Base-by-base conservation (phyloP, 2,888 invertebrate genomes). In the Euphydryas editha region DNA sequence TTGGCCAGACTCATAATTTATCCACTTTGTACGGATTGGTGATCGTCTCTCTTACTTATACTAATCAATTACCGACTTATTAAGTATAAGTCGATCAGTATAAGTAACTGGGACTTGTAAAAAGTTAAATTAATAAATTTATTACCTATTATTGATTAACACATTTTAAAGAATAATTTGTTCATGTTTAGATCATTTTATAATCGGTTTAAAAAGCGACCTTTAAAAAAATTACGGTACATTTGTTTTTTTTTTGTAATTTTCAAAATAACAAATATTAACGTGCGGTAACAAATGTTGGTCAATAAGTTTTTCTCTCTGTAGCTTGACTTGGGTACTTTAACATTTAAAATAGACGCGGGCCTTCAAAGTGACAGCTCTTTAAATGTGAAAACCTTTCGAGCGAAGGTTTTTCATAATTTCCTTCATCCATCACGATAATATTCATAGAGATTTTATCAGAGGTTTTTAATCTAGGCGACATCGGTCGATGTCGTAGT, bases 391-490 rank as follows among this genome's bases (percentile, higher is more conserved):
- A 51, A 30, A n/a, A 24, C 49, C 49, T 11, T 24, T 13, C 13
- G 21, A 2, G 21, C 5, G 24, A 20, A 47, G n/a, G 49, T 51
- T 24, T 24, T 21, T 51, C 24, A 51, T 51, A 51, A 51, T 51
- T 24, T 51, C n/a, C 49, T 24, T 21, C 49, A 51, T 24, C 49
- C 24, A 51, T 51, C 49, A 51, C 18, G 47, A 15, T 24, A 51
- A 51, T 51, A 51, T 51, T 51, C 49, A 24, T 24, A 21, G 15
- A 51, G 49, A 24, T 24, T 21, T 24, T 24, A 24, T 51, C 49
- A 7, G 15, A 24, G 21, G n/a, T n/a, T 44, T 51, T 49, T 21
- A 21, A 15, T 21, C 24, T 51, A 15, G 21, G 21, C 21, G 24
- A 51, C n/a, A 21, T n/a, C 21, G 1, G 21, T 11, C 20, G 20